A percentile compares a stretch with the other conserved stretches of the same genome.
Conservation (phyloP, 1,140 invertebrate genomes). For the Copidosoma floridanum region DNA sequence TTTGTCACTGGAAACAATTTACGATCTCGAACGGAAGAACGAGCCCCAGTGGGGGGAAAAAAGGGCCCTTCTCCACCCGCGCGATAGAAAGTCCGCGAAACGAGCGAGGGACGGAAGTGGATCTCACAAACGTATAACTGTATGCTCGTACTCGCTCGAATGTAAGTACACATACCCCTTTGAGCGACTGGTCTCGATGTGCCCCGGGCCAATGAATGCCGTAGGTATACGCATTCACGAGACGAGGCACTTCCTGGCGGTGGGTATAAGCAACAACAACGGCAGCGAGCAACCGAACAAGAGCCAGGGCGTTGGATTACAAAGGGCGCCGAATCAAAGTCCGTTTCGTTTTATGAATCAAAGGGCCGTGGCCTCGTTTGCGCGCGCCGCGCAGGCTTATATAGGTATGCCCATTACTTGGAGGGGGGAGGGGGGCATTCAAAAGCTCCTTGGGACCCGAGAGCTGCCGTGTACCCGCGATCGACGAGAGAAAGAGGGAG, state of each 20-base stretch:
- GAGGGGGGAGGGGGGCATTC: no score
- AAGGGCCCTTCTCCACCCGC: no score
- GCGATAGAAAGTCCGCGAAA: no score
- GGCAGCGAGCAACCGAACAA: constrained; percentile 20
- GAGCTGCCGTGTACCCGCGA: constrained; percentile 9
- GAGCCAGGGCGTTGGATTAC: constrained; percentile 35
- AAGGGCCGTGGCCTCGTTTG: constrained; percentile 26
- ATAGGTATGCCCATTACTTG: no score
- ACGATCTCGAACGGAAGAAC: no score
- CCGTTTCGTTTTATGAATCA: constrained; percentile 41
- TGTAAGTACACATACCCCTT: no score
- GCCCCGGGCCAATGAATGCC: no score
- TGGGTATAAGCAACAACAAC: not conserved
- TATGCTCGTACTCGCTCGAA: not conserved
- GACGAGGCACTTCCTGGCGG: not conserved
- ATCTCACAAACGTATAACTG: not conserved
- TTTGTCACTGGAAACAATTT: no score
- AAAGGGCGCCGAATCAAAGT: constrained; percentile 45
- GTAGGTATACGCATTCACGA: not conserved
- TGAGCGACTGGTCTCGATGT: no score
- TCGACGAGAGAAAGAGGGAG: not conserved
- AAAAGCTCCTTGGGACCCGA: no score
- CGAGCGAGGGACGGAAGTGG: not conserved
- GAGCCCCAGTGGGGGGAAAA: no score
- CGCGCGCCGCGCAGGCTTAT: no score